phyloP scores from a whole-genome alignment of 2,113 vertebrate genomes.

The Clinocottus analis region DNA sequence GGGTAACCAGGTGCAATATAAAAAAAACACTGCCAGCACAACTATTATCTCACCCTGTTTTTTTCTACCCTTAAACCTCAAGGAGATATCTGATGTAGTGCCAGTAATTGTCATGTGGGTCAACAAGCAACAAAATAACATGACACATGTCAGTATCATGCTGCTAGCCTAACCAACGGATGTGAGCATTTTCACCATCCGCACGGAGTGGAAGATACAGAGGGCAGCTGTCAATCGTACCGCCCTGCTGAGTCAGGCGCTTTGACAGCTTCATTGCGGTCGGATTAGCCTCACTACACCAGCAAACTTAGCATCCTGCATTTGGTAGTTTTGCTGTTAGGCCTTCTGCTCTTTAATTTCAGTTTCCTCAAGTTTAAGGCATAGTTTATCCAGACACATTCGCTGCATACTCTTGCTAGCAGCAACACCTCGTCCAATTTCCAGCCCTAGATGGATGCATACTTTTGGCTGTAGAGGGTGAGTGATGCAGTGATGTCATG shows the following conservation, averaged over 20 bases:
- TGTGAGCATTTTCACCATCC: conserved; percentile 57
- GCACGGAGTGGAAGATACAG: conserved; percentile 44
- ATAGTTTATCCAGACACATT: conserved; percentile 31
- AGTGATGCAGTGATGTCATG: conserved; percentile 75
- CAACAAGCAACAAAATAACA: conserved; percentile 16
- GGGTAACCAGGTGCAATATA: conserved; percentile 30
- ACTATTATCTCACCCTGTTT: conserved; percentile 5
- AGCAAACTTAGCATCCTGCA: conserved; percentile 53
- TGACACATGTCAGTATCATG: neutral
- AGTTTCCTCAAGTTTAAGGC: conserved; percentile 11
- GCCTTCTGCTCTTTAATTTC: conserved; percentile 27
- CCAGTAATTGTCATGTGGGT: conserved; percentile 36
- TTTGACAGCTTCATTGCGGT: conserved; percentile 62
- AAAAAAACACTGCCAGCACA: conserved; percentile 17
- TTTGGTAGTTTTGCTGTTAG: conserved; percentile 20
- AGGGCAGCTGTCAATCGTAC: conserved; percentile 65
- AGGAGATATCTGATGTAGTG: neutral
- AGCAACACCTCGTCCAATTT: conserved; percentile 52
- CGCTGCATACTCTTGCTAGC: conserved; percentile 27
- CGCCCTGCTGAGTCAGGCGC: conserved; percentile 74
- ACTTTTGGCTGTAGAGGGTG: conserved; percentile 67
- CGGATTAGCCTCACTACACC: conserved; percentile 35
- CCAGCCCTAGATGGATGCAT: conserved; percentile 81
- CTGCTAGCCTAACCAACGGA: conserved; percentile 45
- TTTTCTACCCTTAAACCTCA: conserved; percentile 31